A percentile compares a stretch with the other conserved stretches of the same genome.
Conservation (phyloP, 1,140 invertebrate genomes). For the Trachelipus rathkii region DNA sequence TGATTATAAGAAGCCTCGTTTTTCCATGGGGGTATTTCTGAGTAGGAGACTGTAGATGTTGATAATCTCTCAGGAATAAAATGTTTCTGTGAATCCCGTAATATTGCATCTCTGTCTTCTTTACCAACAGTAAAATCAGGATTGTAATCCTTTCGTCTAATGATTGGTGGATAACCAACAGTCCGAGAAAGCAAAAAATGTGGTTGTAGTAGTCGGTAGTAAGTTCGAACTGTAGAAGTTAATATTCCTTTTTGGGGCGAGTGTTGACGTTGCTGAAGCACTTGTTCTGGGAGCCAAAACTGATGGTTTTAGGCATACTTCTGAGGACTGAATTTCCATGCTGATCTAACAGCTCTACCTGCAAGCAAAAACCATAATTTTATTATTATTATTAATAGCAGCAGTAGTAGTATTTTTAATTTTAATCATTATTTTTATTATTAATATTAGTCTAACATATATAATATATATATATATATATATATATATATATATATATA, state of each 20-base stretch:
- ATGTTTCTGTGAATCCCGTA: too few species aligned
- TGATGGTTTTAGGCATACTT: not conserved
- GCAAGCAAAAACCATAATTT: not conserved
- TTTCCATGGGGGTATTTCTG: not conserved
- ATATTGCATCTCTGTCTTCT: too few species aligned
- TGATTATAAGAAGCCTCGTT: not conserved
- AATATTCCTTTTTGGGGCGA: not conserved
- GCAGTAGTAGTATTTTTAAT: not conserved
- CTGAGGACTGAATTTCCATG: not conserved
- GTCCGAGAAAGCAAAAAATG: too few species aligned
- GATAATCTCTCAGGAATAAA: too few species aligned
- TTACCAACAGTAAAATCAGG: too few species aligned
- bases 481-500: too few species aligned
- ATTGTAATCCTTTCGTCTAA: too few species aligned
- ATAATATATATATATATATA: too few species aligned
- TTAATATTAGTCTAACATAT: too few species aligned
- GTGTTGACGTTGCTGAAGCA: not conserved
- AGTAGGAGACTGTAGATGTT: too few species aligned
- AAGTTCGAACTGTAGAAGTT: not conserved
- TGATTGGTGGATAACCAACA: too few species aligned
- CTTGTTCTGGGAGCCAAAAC: not conserved
- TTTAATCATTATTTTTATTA: not conserved
- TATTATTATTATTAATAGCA: not conserved
- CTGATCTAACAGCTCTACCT: not conserved
- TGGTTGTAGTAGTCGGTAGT: too few species aligned